A percentile compares a stretch with the other conserved stretches of the same genome.
Conservation (phyloP, 2,113 vertebrate species). For the Oreochromis spilurus region DNA sequence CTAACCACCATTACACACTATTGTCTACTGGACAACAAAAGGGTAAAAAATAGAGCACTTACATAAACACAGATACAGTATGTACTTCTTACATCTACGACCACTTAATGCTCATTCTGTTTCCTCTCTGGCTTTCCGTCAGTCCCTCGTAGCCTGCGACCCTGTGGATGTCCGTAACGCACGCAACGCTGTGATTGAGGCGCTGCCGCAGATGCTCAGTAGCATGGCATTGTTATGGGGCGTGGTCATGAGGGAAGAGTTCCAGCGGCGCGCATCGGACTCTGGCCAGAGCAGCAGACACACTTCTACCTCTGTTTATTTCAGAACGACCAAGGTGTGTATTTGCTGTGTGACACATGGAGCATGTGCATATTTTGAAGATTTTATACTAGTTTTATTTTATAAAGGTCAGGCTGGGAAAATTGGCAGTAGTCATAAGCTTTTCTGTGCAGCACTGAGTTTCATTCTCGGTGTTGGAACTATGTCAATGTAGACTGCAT, state of each 20-base stretch:
- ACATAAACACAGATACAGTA: not conserved
- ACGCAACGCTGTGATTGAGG: conserved; percentile 86
- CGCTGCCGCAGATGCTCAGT: conserved; percentile 83
- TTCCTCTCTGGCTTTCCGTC: not conserved
- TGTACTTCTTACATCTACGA: not conserved
- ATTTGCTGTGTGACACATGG: not conserved
- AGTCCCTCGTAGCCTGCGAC: conserved; percentile 75
- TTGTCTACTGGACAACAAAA: conserved; percentile 90
- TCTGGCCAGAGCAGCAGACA: conserved; percentile 72
- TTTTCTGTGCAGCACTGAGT: not conserved
- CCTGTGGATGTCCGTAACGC: conserved; percentile 84
- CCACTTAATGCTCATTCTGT: not conserved
- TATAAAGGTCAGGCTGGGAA: not conserved
- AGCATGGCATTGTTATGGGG: conserved; percentile 88
- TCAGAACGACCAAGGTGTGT: conserved; percentile 89
- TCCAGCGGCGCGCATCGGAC: conserved; percentile 77
- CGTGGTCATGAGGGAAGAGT: conserved; percentile 80
- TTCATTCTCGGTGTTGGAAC: not conserved
- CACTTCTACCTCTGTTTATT: conserved; percentile 86
- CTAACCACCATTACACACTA: conserved; percentile 90
- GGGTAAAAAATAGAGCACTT: conserved; percentile 64
- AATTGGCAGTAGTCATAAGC: not conserved
- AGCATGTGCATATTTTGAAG: not conserved
- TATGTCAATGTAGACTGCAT: not conserved
- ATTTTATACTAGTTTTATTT: no score